Evolutionary conservation across 2,797 vertebrate species (phyloP).

Genomic region (Siniperca obscura): DNA sequence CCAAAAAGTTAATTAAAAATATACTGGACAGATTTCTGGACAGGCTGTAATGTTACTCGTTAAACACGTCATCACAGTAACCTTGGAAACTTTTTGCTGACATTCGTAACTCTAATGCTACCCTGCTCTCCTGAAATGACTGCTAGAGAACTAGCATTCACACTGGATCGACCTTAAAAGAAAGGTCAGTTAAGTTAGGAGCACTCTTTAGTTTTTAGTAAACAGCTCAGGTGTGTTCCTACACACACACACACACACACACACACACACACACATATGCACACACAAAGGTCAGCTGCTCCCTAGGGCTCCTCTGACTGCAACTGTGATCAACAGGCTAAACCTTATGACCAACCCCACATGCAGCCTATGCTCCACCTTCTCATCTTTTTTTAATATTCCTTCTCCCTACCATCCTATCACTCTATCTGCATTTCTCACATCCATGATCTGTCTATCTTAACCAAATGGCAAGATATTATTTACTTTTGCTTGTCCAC

Average conservation of each 20-base stretch:
- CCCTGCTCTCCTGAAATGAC: slow-evolving; percentile 7
- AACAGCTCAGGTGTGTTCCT: slow-evolving; percentile 47
- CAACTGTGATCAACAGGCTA: slow-evolving; percentile 74
- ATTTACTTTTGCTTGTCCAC: slow-evolving; percentile 37
- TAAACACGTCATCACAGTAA: neutral
- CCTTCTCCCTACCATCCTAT: slow-evolving; percentile 3
- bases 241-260: slow-evolving; percentile 9
- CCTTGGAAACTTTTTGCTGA: slow-evolving; percentile 5
- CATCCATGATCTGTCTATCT: slow-evolving; percentile 9
- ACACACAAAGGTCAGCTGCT: slow-evolving; percentile 75
- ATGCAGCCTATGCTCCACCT: slow-evolving; percentile 12
- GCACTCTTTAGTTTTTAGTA: slow-evolving; percentile 62
- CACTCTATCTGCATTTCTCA: slow-evolving; percentile 34
- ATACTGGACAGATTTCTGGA: neutral
- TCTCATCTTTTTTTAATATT: slow-evolving; percentile 24
- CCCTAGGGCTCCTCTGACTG: slow-evolving; percentile 62
- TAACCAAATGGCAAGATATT: slow-evolving; percentile 21
- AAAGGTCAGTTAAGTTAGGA: slow-evolving; percentile 75
- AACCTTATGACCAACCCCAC: slow-evolving; percentile 41
- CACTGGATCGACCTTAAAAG: slow-evolving; percentile 59
- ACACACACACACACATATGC: slow-evolving; percentile 25
- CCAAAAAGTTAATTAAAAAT: neutral
- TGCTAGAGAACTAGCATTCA: slow-evolving; percentile 28
- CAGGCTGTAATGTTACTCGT: neutral
- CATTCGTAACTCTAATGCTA: slow-evolving; percentile 1